Percentiles rank a stretch among this genome's conserved stretches.
These are phyloP conservation scores for Tetranychus truncatus DNA, from an alignment of 2,888 invertebrate genomes.

Conservation along the genomic window DNA sequence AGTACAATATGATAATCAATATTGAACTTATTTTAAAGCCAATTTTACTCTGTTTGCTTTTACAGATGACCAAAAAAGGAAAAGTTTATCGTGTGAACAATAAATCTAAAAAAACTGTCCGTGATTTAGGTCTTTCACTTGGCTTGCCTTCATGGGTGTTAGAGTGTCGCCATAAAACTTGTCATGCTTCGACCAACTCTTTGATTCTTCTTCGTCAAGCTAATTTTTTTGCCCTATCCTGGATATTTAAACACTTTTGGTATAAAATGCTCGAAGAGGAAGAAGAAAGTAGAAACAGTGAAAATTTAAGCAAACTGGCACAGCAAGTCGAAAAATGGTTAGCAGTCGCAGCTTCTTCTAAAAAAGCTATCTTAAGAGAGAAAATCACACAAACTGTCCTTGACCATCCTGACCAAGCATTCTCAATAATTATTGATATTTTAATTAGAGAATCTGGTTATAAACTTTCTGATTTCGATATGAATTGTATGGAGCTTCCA, in stretches of 20 bases:
- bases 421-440: neutral
- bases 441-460: neutral
- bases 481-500: neutral
- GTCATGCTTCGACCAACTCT: slow-evolving; percentile 3
- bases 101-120: neutral
- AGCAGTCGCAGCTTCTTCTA: neutral
- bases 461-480: neutral
- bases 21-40: too few species aligned
- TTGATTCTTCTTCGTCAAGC: neutral
- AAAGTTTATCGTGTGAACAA: neutral
- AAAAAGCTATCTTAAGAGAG: neutral
- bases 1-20: neutral
- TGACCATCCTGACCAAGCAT: neutral
- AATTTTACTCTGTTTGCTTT: neutral
- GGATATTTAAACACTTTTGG: neutral
- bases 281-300: neutral
- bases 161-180: slow-evolving; percentile 2
- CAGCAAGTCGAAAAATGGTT: neutral
- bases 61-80: neutral
- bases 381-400: neutral
- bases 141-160: neutral
- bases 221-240: neutral
- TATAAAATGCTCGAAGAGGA: neutral
- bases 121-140: slow-evolving; percentile 1
- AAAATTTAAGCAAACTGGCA: neutral